Evolutionary conservation across 2,113 vertebrate species (phyloP).

Genomic region (Saguinus midas): DNA sequence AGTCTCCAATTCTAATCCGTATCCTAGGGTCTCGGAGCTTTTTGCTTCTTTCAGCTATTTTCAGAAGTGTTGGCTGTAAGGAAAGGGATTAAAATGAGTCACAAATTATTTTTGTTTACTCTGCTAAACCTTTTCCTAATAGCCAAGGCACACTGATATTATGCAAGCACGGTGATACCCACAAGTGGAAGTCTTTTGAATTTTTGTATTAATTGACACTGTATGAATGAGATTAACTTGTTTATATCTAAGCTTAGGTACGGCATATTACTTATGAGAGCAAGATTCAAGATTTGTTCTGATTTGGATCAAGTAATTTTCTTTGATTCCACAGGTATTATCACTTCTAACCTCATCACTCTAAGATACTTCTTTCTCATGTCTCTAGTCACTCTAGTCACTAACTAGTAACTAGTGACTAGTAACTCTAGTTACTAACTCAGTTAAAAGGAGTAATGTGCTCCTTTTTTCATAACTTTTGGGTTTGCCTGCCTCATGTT

Average conservation of each 20-base stretch:
- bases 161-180: neutral
- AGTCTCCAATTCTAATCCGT: neutral
- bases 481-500: neutral
- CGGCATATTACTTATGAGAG: neutral
- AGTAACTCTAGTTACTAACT: neutral
- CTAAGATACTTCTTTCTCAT: neutral
- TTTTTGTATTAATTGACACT: neutral
- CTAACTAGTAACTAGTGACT: no score
- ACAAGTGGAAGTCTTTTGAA: neutral
- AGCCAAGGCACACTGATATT: neutral
- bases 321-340: neutral
- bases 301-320: neutral
- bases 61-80: neutral
- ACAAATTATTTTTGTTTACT: neutral
- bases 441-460: neutral
- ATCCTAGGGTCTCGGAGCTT: neutral
- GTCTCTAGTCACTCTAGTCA: neutral
- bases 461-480: neutral
- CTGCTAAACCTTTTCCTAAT: neutral
- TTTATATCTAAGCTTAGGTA: neutral
- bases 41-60: conserved; percentile 18
- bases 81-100: neutral
- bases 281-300: neutral
- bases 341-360: neutral
- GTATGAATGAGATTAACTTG: neutral